phyloP scores from a whole-genome alignment of 2,797 vertebrate species.

The Todus mexicanus region DNA sequence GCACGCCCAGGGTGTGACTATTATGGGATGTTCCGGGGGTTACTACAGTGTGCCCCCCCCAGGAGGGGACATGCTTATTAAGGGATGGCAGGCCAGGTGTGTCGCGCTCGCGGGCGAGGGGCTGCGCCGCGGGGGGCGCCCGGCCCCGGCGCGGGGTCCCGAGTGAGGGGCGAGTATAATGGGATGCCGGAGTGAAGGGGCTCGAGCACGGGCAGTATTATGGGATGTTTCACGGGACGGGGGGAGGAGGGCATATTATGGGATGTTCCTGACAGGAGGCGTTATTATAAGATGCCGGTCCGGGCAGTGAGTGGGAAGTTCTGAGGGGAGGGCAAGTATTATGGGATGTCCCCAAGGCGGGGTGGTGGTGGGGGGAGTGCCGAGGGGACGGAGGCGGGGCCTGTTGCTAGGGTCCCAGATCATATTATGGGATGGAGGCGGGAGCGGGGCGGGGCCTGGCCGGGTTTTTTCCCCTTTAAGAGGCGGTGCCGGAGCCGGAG shows the following conservation, averaged over 20 bases:
- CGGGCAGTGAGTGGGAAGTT: slow-evolving; percentile 64
- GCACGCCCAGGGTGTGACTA: slow-evolving; percentile 56
- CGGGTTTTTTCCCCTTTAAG: slow-evolving; percentile 71
- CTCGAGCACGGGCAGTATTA: slow-evolving; percentile 55
- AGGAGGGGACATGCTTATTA: slow-evolving; percentile 37
- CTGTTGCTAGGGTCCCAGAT: slow-evolving; percentile 59
- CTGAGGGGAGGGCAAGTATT: slow-evolving; percentile 68
- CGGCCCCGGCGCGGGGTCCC: background rate
- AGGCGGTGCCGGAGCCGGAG: slow-evolving; percentile 73
- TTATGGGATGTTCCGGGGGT: slow-evolving; percentile 69
- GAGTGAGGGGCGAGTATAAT: slow-evolving; percentile 72
- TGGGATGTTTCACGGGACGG: slow-evolving; percentile 59
- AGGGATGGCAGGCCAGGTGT: slow-evolving; percentile 55
- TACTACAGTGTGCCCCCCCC: slow-evolving; percentile 63
- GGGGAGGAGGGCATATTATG: slow-evolving; percentile 71
- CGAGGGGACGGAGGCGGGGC: slow-evolving; percentile 66
- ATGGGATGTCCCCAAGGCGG: slow-evolving; percentile 70
- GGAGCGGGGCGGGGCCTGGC: slow-evolving; percentile 71
- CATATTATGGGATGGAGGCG: slow-evolving; percentile 77
- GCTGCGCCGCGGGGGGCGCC: slow-evolving; percentile 33
- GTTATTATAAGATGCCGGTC: slow-evolving; percentile 75
- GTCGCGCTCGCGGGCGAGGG: background rate
- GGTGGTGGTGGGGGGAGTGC: slow-evolving; percentile 47
- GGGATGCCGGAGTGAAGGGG: slow-evolving; percentile 71
- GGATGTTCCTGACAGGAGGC: slow-evolving; percentile 66